phyloP scores from a whole-genome alignment of 2,888 invertebrate genomes.

The Lapara coniferarum region DNA sequence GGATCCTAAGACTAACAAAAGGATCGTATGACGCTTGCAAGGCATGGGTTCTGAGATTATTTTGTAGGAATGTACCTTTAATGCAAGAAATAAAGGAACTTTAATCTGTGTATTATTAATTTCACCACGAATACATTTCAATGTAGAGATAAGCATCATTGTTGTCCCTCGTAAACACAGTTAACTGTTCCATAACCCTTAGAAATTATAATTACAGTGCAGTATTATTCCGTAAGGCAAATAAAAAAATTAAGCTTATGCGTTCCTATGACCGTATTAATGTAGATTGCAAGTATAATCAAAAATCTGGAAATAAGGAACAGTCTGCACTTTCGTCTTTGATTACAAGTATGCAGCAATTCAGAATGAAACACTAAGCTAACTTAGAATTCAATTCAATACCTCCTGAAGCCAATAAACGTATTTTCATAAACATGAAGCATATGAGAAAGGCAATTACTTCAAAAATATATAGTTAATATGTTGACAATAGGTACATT shows the following conservation, averaged over 20 bases:
- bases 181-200: too few relatives aligned
- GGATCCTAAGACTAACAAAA: too few relatives aligned
- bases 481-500: slow-evolving; percentile 8
- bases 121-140: neutral
- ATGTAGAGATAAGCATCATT: neutral
- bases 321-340: neutral
- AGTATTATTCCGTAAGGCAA: too few relatives aligned
- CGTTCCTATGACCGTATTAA: too few relatives aligned
- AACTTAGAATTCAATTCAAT: neutral
- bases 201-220: too few relatives aligned
- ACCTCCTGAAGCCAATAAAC: slow-evolving; percentile 58
- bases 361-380: neutral
- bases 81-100: neutral
- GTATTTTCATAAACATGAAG: slow-evolving; percentile 33
- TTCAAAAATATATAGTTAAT: neutral
- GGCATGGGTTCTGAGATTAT: neutral
- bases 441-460: slow-evolving; percentile 61
- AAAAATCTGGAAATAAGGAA: too few relatives aligned
- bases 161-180: too few relatives aligned
- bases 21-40: too few relatives aligned
- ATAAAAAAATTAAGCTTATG: too few relatives aligned
- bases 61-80: neutral
- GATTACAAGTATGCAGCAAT: neutral
- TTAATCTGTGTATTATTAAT: neutral
- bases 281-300: too few relatives aligned